A percentile compares a stretch with the other conserved stretches of the same genome.
Evolutionary conservation across 2,113 vertebrate genomes (phyloP).

Genomic region (Sakesphorus luctuosus): DNA sequence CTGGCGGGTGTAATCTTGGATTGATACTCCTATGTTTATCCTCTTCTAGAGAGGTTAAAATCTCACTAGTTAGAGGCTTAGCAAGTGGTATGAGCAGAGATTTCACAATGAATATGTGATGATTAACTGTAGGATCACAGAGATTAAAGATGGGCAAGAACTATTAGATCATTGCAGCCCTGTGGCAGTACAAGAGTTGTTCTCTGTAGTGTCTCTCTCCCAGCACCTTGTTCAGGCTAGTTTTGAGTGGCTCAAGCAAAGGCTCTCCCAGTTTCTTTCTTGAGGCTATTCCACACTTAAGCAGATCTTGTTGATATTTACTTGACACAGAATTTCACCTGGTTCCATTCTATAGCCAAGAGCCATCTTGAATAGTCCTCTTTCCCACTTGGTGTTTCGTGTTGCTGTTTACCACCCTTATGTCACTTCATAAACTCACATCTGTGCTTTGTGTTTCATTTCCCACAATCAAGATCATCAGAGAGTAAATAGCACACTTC

Average conservation of each 20-base stretch:
- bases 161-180: constrained; percentile 55
- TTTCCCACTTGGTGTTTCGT: background rate
- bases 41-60: background rate
- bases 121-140: constrained; percentile 59
- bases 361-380: background rate
- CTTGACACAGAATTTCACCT: background rate
- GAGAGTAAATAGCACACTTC: background rate
- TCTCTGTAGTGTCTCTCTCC: background rate
- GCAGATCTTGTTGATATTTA: constrained; percentile 19
- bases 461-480: background rate
- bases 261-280: constrained; percentile 26
- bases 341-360: background rate
- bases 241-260: constrained; percentile 44
- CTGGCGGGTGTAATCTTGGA: background rate
- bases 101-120: constrained; percentile 54
- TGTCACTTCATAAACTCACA: background rate
- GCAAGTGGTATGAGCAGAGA: constrained; percentile 42
- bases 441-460: background rate
- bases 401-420: background rate
- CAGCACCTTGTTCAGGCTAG: constrained; percentile 62
- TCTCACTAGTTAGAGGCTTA: constrained; percentile 8
- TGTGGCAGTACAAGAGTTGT: constrained; percentile 36
- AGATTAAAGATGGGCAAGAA: constrained; percentile 55
- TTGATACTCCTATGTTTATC: background rate
- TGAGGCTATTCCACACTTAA: background rate